Evolutionary conservation across 2,797 vertebrate genomes (phyloP), one percentile per base, ranked within the genome.

Genomic region (Malurus splendens): DNA sequence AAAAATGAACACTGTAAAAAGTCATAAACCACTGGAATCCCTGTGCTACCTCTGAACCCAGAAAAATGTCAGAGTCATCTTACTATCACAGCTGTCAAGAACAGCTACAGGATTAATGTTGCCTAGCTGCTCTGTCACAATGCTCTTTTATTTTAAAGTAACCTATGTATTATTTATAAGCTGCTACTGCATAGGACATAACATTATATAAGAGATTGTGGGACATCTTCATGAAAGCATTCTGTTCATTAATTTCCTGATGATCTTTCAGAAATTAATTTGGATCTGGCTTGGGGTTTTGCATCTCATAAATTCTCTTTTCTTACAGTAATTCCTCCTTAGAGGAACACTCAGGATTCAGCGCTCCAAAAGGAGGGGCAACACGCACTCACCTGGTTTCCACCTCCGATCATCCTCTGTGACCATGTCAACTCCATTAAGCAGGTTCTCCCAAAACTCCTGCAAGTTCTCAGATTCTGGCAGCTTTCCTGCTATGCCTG

Each of bases 371-470:
- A 71, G 14, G 9, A 82, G 11, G 10, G 17, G 55, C 54, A 61
- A 20, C 9, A 64, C 64, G 12, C 20, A 64, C 93, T 90, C 73
- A 99, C 99, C 99, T 85, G 98, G 98, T 83, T 98, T 99, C 99
- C 99, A 99, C 57, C 99, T 96, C 75, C 99, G 95, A 96, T 99
- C 97, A 52, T 99, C 99, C 19, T 99, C 99, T 24, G 99, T 99
- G 88, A 99, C 98, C 99, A 99, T 99, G 96, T 99, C 99, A 76
- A 99, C 97, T 27, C 98, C 98, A 61, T 97, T 98, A 48, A 99
- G 96, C 90, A 99, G 98, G 94, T 99, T 99, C 65, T 98, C 98
- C 99, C 99, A 99, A 96, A 99, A 99, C 94, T 99, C 98, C 86
- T 99, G 96, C 94, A 99, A 92, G 95, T 99, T 99, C 75, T 98